phyloP scores from a whole-genome alignment of 2,113 vertebrate genomes.

The Craseonycteris thonglongyai region DNA sequence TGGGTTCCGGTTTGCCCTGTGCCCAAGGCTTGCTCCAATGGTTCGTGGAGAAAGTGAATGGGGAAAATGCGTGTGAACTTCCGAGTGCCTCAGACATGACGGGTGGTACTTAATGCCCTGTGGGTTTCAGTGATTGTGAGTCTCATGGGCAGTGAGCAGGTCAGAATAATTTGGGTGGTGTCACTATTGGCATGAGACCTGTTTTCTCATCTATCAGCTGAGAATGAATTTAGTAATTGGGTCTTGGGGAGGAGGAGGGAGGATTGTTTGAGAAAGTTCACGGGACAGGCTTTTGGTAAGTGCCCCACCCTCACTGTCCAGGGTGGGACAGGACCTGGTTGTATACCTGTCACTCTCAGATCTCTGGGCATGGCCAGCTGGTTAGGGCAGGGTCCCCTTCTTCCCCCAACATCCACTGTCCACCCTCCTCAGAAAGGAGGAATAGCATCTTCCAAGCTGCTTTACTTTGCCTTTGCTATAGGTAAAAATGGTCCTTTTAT shows the following conservation, averaged over 20 bases:
- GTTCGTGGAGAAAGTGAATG: not conserved
- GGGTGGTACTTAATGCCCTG: accelerated
- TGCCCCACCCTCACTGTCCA: not conserved
- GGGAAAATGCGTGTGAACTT: not conserved
- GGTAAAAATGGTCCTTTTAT: not conserved
- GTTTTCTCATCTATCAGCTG: not conserved
- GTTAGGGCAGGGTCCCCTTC: not conserved
- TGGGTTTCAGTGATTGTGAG: not conserved
- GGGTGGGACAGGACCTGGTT: not conserved
- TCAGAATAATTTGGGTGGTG: not conserved
- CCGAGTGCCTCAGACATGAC: not conserved
- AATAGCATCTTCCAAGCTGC: not conserved
- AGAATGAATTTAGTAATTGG: not conserved
- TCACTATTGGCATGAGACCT: not conserved
- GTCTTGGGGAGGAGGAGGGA: not conserved
- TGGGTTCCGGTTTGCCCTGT: not conserved
- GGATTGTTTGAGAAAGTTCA: not conserved
- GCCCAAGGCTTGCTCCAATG: not conserved
- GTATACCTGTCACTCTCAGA: not conserved
- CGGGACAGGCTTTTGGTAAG: not conserved
- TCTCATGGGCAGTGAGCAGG: not conserved
- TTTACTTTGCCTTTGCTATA: not conserved
- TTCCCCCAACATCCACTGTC: not conserved
- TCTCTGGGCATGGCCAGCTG: not conserved
- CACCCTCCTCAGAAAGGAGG: not conserved